Evolutionary conservation across 2,113 vertebrate species (phyloP).

Genomic region (Cinclus cinclus): DNA sequence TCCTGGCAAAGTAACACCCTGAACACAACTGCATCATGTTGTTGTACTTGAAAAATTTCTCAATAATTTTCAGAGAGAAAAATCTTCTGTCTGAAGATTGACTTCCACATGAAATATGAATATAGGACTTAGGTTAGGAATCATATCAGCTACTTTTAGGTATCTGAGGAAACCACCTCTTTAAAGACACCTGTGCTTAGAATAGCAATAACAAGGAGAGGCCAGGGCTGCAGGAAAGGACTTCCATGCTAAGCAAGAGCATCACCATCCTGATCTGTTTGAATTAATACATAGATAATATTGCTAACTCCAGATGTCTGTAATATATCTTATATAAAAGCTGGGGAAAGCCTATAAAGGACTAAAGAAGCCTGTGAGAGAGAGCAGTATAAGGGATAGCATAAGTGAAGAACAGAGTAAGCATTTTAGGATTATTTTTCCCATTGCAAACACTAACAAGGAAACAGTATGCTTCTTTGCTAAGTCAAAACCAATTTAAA

Average conservation of each 20-base stretch:
- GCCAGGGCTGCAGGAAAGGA: not conserved
- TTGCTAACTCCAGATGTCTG: not conserved
- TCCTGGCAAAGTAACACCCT: not conserved
- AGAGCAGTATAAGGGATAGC: rapidly evolving
- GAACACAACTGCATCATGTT: rapidly evolving
- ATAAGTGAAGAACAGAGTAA: not conserved
- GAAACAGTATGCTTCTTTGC: not conserved
- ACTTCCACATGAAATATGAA: not conserved
- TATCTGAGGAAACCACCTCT: not conserved
- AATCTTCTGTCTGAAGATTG: not conserved
- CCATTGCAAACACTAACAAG: not conserved
- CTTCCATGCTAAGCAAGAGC: not conserved
- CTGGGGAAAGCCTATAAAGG: not conserved
- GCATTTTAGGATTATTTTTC: not conserved
- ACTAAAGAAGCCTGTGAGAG: not conserved
- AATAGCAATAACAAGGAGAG: not conserved
- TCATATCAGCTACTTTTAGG: not conserved
- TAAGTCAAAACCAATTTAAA: not conserved
- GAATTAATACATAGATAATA: not conserved
- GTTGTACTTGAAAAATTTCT: not conserved
- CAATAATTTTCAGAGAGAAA: not conserved
- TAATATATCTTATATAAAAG: not conserved
- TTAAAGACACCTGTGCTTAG: not conserved
- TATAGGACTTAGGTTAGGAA: not conserved
- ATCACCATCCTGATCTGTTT: not conserved